Evolutionary conservation across 2,113 vertebrate genomes (phyloP).

Genomic region (Alethe diademata): DNA sequence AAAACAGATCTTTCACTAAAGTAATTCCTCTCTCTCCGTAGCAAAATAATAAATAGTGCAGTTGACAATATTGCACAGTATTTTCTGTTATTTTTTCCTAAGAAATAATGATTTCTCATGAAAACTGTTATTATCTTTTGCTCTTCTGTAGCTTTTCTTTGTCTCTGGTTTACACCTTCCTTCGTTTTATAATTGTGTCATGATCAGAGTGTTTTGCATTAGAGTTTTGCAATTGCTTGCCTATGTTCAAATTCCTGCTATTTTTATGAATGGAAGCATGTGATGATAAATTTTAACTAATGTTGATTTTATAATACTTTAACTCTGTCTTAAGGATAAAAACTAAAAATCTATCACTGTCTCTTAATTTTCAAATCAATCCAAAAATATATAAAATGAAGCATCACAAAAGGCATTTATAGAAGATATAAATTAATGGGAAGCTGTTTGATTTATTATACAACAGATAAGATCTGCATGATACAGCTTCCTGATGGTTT

Average conservation of each 20-base stretch:
- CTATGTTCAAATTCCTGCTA: not conserved
- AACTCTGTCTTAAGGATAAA: slow-evolving; percentile 24
- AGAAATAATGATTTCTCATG: not conserved
- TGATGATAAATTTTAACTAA: slow-evolving; percentile 44
- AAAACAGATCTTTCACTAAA: not conserved
- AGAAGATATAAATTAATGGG: not conserved
- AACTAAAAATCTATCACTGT: slow-evolving; percentile 53
- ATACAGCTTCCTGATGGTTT: slow-evolving; percentile 12
- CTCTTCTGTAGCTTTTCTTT: not conserved
- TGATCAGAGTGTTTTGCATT: not conserved
- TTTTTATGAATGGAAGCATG: not conserved
- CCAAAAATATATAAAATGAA: slow-evolving; percentile 34
- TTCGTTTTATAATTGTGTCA: not conserved
- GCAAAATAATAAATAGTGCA: not conserved
- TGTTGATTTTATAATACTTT: slow-evolving; percentile 38
- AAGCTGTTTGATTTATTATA: slow-evolving; percentile 57
- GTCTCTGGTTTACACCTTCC: not conserved
- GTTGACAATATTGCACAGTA: not conserved
- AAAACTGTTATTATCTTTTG: not conserved
- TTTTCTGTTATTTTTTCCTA: not conserved
- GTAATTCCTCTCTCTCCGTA: not conserved
- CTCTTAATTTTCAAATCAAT: slow-evolving; percentile 51
- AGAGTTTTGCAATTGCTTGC: not conserved
- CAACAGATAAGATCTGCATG: slow-evolving; percentile 6
- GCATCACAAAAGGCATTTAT: not conserved